Conservation (phyloP, 53 echinoderm and acorn worm species). For the Mesocentrotus franciscanus region DNA sequence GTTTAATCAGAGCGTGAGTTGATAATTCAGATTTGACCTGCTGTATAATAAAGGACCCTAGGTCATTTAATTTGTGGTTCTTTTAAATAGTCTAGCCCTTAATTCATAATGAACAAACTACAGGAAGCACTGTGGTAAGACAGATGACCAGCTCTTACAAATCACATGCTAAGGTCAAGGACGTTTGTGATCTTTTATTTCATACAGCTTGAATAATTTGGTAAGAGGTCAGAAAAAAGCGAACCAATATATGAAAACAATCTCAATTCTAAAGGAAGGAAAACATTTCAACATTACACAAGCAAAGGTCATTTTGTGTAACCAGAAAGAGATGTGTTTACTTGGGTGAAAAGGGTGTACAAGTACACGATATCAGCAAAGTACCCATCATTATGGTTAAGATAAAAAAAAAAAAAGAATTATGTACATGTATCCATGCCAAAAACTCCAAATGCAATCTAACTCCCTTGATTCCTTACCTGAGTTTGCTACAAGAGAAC, state of each 20-base stretch:
- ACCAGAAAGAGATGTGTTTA: too few species aligned
- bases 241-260: too few species aligned
- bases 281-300: too few species aligned
- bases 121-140: background rate
- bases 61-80: background rate
- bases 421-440: too few species aligned
- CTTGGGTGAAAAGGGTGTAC: background rate
- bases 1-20: background rate
- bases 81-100: background rate
- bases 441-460: background rate
- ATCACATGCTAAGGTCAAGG: background rate
- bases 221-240: background rate
- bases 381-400: background rate
- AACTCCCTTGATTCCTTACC: constrained; percentile 29
- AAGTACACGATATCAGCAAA: background rate
- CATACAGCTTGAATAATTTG: background rate
- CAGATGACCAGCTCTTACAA: background rate
- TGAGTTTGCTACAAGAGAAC: constrained; percentile 54
- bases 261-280: too few species aligned
- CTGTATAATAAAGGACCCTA: background rate
- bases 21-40: constrained; percentile 14
- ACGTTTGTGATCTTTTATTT: background rate
- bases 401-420: background rate
- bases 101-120: background rate
- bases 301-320: too few species aligned